These are phyloP conservation scores for Lophotriccus pileatus DNA, from an alignment of 2,797 vertebrate genomes.

Conservation along the genomic window DNA sequence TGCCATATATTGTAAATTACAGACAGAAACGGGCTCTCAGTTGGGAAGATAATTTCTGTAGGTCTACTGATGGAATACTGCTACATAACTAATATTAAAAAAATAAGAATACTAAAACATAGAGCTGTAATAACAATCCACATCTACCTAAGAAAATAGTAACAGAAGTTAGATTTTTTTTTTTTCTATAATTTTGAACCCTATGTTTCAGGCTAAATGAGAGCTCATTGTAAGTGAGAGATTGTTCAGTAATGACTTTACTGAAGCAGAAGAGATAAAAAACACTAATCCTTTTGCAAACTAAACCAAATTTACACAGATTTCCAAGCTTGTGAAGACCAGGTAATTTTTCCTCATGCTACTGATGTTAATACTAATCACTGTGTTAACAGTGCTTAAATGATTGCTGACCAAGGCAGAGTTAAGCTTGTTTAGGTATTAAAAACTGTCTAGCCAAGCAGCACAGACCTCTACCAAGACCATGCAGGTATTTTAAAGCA, in stretches of 20 bases:
- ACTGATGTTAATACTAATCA: neutral
- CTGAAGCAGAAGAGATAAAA: neutral
- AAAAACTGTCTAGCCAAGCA: neutral
- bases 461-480: neutral
- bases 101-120: neutral
- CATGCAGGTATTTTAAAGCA: neutral
- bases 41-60: conserved; percentile 7
- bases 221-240: neutral
- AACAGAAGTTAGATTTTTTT: neutral
- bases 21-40: neutral
- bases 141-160: neutral
- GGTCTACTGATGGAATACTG: neutral
- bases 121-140: neutral
- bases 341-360: neutral
- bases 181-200: neutral
- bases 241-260: neutral
- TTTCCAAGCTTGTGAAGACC: neutral
- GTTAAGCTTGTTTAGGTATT: neutral
- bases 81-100: neutral
- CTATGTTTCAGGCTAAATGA: neutral
- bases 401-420: neutral
- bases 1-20: conserved; percentile 22
- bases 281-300: neutral
- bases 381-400: neutral
- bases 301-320: neutral